Evolutionary conservation across 64 coral and sea anemone genomes (phyloP), one percentile per base, ranked within the genome.

Genomic region (Platygyra sinensis): DNA sequence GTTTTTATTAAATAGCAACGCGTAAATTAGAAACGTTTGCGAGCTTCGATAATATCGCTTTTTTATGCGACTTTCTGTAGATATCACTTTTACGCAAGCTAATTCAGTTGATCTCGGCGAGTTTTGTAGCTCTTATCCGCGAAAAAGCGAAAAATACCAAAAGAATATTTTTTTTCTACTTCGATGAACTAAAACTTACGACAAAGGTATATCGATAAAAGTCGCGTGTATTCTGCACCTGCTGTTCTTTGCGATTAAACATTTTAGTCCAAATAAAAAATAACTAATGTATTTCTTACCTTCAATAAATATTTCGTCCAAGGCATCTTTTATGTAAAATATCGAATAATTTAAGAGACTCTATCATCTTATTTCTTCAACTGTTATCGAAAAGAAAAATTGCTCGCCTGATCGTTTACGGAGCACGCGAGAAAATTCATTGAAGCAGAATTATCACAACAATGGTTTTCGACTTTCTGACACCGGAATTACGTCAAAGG

Each of bases 371-470:
- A 77, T n/a, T 38, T 20, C 49, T 77, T 51, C 8, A 12, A 77
- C 16, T 24, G 46, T 50, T 52, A n/a, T 52, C 39, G 39, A 8
- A 77, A 52, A 4, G 32, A 52, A 52, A 77, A 20, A 52, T 2
- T n/a, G 25, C 28, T 22, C 11, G 24, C 60, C 14, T 59, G 39
- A 46, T 85, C 33, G 22, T 64, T 51, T 50, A 71, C 4, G 63
- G 62, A 36, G 33, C 77, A 83, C 60, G 32, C 62, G 24, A 69
- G 46, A 72, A 49, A 27, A 69, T 11, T 11, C 22, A 50, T 51
- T n/a, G 10, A 25, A 15, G n/a, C 61, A 50, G 14, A 12, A 85
- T 85, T 85, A 71, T 7, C 81, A 85, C 63, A 85, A 85, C 63
- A 85, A 85, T 52, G n/a, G 62, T 24, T n/a, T 17, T 10, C 8